These are phyloP conservation scores for Chrysopa pallens DNA, from an alignment of 1,140 invertebrate genomes.

Conservation along the genomic window DNA sequence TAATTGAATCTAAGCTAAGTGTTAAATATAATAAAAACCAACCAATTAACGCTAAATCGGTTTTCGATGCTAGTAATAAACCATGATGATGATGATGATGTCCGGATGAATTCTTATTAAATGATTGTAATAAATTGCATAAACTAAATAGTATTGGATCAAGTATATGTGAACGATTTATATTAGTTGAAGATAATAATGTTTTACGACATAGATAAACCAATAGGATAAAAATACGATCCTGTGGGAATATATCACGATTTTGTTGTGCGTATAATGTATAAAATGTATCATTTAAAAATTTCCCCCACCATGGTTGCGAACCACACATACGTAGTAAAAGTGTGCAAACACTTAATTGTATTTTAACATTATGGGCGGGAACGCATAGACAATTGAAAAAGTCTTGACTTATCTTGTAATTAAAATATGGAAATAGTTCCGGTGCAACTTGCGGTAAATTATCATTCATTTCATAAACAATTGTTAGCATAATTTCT, in stretches of 20 bases:
- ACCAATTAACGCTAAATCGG: conserved; percentile 49
- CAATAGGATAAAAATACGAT: conserved; percentile 72
- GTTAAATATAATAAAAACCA: conserved; percentile 65
- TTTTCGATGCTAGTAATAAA: conserved; percentile 23
- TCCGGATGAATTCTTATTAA: conserved; percentile 23
- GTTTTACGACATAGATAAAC: conserved; percentile 75
- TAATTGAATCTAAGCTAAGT: conserved; percentile 46
- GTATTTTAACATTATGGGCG: conserved; percentile 30
- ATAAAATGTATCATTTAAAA: conserved; percentile 61
- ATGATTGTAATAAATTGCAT: conserved; percentile 30
- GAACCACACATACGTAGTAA: conserved; percentile 61
- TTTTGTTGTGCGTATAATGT: conserved; percentile 62
- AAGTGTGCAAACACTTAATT: conserved; percentile 54
- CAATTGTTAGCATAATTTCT: conserved; percentile 54
- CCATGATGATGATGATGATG: conserved; percentile 22
- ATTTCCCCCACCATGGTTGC: conserved; percentile 75
- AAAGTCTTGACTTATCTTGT: conserved; percentile 40
- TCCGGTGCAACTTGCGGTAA: conserved; percentile 23
- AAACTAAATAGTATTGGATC: conserved; percentile 40
- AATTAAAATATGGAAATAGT: conserved; percentile 34
- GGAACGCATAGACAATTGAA: conserved; percentile 47
- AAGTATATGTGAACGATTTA: conserved; percentile 38
- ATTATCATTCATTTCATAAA: conserved; percentile 29
- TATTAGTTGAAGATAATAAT: conserved; percentile 28
- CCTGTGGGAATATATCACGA: conserved; percentile 62